Evolutionary conservation across 2,113 vertebrate species (phyloP), one percentile per base, ranked within the genome.

Genomic region (Strix uralensis): DNA sequence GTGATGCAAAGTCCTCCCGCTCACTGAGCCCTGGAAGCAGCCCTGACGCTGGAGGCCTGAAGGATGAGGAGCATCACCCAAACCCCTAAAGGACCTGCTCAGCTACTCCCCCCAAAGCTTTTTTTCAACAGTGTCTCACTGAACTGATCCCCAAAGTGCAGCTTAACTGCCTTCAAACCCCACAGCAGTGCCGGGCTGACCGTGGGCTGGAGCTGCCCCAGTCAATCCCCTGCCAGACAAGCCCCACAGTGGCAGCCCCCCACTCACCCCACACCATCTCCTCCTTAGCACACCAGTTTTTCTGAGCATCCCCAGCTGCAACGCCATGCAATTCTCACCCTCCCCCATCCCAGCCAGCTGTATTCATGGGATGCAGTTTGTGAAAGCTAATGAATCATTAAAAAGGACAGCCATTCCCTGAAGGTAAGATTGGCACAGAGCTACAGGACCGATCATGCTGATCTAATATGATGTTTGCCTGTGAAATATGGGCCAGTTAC

Each of bases 351-450:
- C 86, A 81, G 58, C 36, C 80, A 67, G 80, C 65, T 34, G 25
- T 13, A 36, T n/a, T 26, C 57, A n/a, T 4, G 54, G 67, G 55
- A 66, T 57, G 75, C 36, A 16, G 65, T 44, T 74, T 71, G 72
- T 58, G 79, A 54, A 54, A 65, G 52, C 73, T 86, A 66, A 87
- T 86, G 84, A 96, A 79, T 94, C 81, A 92, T 81, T 85, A 63
- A 95, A 85, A 81, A 92, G 85, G 87, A 90, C 86, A 83, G 71
- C 75, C 63, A 9, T 78, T 92, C 93, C 94, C 93, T 70, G 55
- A 40, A 96, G 94, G 88, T 34, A 61, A 36, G 36, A 46, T 1
- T 62, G 81, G 90, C 91, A 85, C 36, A 6, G 12, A 46, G 82
- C 88, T 65, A 25, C 96, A 66, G 66, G 92, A 32, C 55, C 29